These are phyloP conservation scores for Hozukius guyotensis DNA, from an alignment of 2,797 vertebrate genomes.

Conservation along the genomic window DNA sequence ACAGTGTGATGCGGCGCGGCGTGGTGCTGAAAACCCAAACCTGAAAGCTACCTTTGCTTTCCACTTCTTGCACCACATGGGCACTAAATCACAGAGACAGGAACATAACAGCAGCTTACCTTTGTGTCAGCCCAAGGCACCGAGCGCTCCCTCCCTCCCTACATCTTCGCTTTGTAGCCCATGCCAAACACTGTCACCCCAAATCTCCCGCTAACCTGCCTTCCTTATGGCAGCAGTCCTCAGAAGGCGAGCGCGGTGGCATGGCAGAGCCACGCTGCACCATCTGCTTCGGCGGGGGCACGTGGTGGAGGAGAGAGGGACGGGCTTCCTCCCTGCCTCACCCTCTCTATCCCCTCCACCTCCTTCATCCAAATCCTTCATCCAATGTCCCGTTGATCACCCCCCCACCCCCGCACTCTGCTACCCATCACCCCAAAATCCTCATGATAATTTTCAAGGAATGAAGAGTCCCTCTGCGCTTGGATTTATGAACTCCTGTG, in stretches of 20 bases:
- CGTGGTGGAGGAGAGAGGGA: constrained; percentile 47
- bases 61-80: constrained; percentile 54
- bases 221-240: constrained; percentile 73
- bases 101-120: constrained; percentile 76
- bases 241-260: constrained; percentile 54
- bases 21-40: constrained; percentile 34
- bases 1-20: neutral
- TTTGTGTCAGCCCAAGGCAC: constrained; percentile 67
- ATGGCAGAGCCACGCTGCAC: constrained; percentile 54
- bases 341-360: constrained; percentile 33
- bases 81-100: constrained; percentile 73
- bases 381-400: constrained; percentile 23
- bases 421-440: constrained; percentile 7
- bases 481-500: constrained; percentile 67
- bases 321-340: constrained; percentile 37
- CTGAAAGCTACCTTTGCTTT: constrained; percentile 49
- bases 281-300: constrained; percentile 73
- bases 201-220: constrained; percentile 77
- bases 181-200: constrained; percentile 77
- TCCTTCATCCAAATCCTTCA: constrained; percentile 59
- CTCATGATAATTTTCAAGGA: constrained; percentile 66
- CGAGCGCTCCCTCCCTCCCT: constrained; percentile 52
- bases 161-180: constrained; percentile 76
- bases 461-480: constrained; percentile 65
- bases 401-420: neutral